These are phyloP conservation scores for Coptodon bakossiorum DNA, from an alignment of 2,113 vertebrate genomes.

Conservation along the genomic window DNA sequence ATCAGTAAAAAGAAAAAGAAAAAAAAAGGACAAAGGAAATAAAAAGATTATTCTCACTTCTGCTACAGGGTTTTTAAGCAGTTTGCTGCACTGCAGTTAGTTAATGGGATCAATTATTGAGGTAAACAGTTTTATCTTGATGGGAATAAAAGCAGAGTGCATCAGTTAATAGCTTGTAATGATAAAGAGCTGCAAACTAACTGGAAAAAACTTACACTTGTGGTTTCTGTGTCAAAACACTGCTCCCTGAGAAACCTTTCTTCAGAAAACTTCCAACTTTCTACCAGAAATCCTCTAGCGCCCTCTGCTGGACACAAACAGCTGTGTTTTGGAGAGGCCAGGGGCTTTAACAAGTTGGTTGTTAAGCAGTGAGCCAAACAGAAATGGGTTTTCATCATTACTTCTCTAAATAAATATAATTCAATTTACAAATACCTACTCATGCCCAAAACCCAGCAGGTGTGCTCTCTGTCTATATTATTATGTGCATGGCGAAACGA, in stretches of 20 bases:
- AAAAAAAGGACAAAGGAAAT: accelerated
- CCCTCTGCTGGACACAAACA: conserved; percentile 49
- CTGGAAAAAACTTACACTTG: neutral
- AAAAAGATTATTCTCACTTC: neutral
- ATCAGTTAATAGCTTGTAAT: neutral
- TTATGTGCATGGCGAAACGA: neutral
- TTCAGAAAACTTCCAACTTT: neutral
- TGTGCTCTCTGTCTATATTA: neutral
- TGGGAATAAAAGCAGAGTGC: neutral
- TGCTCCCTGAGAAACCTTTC: neutral
- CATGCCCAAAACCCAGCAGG: neutral
- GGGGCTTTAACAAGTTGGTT: neutral
- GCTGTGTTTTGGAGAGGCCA: neutral
- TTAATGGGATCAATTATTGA: neutral
- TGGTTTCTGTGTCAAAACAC: neutral
- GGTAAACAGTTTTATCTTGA: neutral
- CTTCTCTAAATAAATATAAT: neutral
- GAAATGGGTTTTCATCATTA: neutral
- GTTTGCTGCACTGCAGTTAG: neutral
- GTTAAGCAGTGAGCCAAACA: neutral
- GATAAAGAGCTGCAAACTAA: neutral
- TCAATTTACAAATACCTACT: neutral
- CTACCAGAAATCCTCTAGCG: conserved; percentile 30
- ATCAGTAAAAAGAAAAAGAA: neutral
- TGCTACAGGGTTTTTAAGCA: neutral